Evolutionary conservation across 1,140 invertebrate genomes (phyloP).

Genomic region (Papilio dardanus): DNA sequence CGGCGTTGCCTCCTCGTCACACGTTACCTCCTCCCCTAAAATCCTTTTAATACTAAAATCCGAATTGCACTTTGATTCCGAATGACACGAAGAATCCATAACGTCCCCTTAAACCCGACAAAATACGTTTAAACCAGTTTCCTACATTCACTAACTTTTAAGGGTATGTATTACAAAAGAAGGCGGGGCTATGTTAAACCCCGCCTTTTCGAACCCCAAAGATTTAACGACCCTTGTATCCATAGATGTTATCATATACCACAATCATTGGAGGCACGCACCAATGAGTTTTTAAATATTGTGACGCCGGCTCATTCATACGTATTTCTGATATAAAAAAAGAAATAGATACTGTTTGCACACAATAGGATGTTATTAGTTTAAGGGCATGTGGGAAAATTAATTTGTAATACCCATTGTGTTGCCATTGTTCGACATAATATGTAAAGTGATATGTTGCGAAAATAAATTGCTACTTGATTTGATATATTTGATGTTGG

Average conservation of each 20-base stretch:
- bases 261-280: conserved; percentile 63
- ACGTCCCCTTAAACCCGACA: conserved; percentile 29
- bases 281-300: conserved; percentile 67
- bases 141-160: conserved; percentile 48
- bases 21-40: conserved; percentile 66
- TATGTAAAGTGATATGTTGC: conserved; percentile 22
- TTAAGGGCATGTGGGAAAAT: conserved; percentile 80
- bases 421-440: conserved; percentile 49
- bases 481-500: not conserved
- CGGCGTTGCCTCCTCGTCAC: conserved; percentile 53
- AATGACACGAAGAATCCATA: conserved; percentile 66
- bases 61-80: conserved; percentile 63
- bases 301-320: conserved; percentile 76
- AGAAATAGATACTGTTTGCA: conserved; percentile 75
- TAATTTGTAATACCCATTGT: conserved; percentile 74
- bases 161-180: conserved; percentile 45
- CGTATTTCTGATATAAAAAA: conserved; percentile 43
- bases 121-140: conserved; percentile 37
- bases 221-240: conserved; percentile 44
- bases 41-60: conserved; percentile 84
- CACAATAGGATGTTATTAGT: conserved; percentile 79
- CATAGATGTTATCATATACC: conserved; percentile 64
- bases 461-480: conserved; percentile 32
- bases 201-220: conserved; percentile 54
- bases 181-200: conserved; percentile 46